phyloP scores from a whole-genome alignment of 2,888 invertebrate species.

The Lottia gigantea region DNA sequence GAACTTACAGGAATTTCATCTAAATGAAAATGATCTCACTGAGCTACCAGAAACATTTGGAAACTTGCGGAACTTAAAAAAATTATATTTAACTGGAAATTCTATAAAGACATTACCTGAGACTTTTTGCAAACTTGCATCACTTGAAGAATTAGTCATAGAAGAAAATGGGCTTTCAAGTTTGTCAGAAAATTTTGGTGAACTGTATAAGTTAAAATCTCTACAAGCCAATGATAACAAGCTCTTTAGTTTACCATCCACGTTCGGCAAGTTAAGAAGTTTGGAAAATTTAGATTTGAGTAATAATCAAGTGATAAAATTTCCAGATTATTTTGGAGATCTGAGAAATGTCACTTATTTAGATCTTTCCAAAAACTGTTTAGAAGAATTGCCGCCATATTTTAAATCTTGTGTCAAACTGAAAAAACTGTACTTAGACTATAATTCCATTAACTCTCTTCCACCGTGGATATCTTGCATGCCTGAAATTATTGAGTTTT shows the following conservation, averaged over 20 bases:
- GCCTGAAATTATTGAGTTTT: conserved; percentile 37
- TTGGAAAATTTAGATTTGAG: conserved; percentile 45
- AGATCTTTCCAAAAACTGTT: conserved; percentile 50
- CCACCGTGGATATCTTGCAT: conserved; percentile 50
- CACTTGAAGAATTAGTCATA: conserved; percentile 37
- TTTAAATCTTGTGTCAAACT: conserved; percentile 39
- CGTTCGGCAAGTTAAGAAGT: conserved; percentile 43
- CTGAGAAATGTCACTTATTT: conserved; percentile 38
- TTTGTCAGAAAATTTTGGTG: conserved; percentile 35
- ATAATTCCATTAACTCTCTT: conserved; percentile 39
- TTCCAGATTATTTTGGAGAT: conserved; percentile 48
- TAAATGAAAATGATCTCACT: conserved; percentile 50
- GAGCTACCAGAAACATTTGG: conserved; percentile 44
- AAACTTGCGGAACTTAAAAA: conserved; percentile 35
- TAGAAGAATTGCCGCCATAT: conserved; percentile 40
- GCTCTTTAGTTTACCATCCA: conserved; percentile 34
- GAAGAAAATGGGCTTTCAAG: conserved; percentile 47
- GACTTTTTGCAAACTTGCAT: conserved; percentile 42
- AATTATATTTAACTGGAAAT: conserved; percentile 47
- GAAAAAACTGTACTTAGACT: conserved; percentile 45
- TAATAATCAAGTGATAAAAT: conserved; percentile 38
- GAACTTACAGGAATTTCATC: conserved; percentile 33
- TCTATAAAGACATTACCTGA: conserved; percentile 46
- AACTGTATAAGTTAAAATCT: conserved; percentile 16
- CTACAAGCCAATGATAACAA: conserved; percentile 17